phyloP scores from a whole-genome alignment of 1,140 invertebrate genomes.

The Octopus sinensis region DNA sequence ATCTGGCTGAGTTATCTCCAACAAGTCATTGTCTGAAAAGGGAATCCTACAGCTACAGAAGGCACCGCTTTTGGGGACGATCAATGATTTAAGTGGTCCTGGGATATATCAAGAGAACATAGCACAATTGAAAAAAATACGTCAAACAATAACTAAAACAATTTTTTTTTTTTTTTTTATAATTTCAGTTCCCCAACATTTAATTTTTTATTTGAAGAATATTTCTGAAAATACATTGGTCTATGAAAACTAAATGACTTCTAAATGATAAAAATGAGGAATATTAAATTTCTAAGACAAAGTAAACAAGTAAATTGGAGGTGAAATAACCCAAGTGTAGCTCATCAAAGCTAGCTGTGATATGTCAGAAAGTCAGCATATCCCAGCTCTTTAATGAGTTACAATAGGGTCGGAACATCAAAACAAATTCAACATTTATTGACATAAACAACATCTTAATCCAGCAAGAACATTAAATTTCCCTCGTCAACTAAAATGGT shows the following conservation, averaged over 20 bases:
- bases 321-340: neutral
- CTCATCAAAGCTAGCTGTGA: slow-evolving; percentile 29
- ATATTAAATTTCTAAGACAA: too few species aligned
- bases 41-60: too few species aligned
- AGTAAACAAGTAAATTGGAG: neutral
- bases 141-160: neutral
- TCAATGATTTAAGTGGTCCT: too few species aligned
- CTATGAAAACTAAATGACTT: neutral
- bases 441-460: too few species aligned
- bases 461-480: too few species aligned
- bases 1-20: slow-evolving; percentile 6
- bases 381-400: slow-evolving; percentile 4
- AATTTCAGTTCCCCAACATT: neutral
- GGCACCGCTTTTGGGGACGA: too few species aligned
- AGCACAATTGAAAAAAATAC: too few species aligned
- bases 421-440: too few species aligned
- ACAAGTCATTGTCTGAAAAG: too few species aligned
- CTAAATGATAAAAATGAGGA: too few species aligned
- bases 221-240: neutral
- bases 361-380: neutral
- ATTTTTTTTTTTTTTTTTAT: slow-evolving; percentile 2
- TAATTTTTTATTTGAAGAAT: neutral
- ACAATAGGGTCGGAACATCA: neutral
- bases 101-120: too few species aligned
- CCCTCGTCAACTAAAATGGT: too few species aligned